Percentiles rank a stretch among this genome's conserved stretches.
Conservation (phyloP, 1,140 invertebrate genomes). For the Ceratosolen solmsi region DNA sequence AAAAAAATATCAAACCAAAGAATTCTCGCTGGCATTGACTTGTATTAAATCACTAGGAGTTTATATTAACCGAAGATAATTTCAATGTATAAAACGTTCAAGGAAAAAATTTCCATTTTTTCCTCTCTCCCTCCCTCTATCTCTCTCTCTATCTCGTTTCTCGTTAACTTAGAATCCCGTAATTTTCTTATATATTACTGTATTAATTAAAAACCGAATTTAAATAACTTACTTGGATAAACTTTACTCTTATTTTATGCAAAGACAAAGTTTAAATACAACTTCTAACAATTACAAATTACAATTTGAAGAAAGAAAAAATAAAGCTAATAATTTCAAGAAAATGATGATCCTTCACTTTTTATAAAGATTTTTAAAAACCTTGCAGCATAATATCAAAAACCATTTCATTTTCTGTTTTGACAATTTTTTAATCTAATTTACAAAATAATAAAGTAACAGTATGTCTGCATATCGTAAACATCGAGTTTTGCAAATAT, state of each 20-base stretch:
- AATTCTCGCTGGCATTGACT: constrained; percentile 19
- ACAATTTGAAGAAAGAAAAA: too few species aligned
- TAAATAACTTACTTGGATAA: background rate
- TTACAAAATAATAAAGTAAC: too few species aligned
- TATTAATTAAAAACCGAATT: constrained; percentile 1
- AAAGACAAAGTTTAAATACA: too few species aligned
- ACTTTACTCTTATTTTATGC: background rate
- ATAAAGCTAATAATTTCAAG: too few species aligned
- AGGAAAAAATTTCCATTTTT: constrained; percentile 50
- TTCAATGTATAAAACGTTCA: constrained; percentile 47
- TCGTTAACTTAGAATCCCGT: background rate
- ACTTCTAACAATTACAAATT: too few species aligned
- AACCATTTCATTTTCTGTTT: too few species aligned
- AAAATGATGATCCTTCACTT: background rate
- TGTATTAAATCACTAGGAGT: constrained; percentile 4
- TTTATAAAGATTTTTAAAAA: background rate
- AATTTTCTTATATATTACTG: constrained; percentile 35
- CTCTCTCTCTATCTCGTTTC: constrained; percentile 36
- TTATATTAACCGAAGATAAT: constrained; percentile 1
- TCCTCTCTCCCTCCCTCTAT: constrained; percentile 34
- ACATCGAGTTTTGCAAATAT: too few species aligned
- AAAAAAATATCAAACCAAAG: background rate
- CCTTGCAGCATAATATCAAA: too few species aligned
- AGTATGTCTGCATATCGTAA: too few species aligned
- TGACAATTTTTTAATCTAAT: too few species aligned